Evolutionary conservation across 2,797 vertebrate genomes (phyloP), one percentile per base, ranked within the genome.

Genomic region (Lacerta viridis): DNA sequence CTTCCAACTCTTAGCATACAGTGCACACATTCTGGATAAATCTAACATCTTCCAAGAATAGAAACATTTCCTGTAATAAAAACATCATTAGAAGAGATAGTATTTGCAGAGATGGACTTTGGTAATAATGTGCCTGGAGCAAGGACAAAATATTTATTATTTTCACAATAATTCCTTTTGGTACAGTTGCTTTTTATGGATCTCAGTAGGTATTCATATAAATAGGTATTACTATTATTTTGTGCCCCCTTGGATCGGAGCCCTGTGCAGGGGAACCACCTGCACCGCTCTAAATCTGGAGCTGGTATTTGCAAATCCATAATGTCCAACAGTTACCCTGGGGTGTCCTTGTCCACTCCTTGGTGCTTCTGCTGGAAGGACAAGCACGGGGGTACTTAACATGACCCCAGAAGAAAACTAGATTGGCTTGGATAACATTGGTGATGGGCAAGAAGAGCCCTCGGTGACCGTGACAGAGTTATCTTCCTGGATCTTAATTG

Each of bases 401-500:
- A 29, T 18, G 25, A 50, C 59, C 55, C 23, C 41, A 50, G 77
- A 33, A 64, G 15, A 17, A 72, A 66, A 50, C 39, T 11, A 50
- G n/a, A 39, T 66, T 50, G 50, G 50, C 50, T 55, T 55, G 50
- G 50, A 55, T 55, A 55, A 72, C n/a, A 10, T 11, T 29, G 43
- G 78, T 27, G 25, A 10, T 43, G 5, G 66, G 50, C 11, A 27
- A 39, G 9, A 80, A 80, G 68, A 84, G 29, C 39, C 46, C 36
- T 27, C 25, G 7, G 18, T 61, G 75, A 79, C 17, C 79, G 15
- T 79, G 85, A 87, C 74, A 90, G 25, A 83, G 46, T 72, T 68
- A 83, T 39, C 80, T 64, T 17, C 41, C 46, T 87, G 81, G 27
- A 33, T 74, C 10, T 36, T 66, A 79, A 79, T 23, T 76, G 15